phyloP scores from a whole-genome alignment of 2,113 vertebrate genomes.

The Seriola aureovittata region DNA sequence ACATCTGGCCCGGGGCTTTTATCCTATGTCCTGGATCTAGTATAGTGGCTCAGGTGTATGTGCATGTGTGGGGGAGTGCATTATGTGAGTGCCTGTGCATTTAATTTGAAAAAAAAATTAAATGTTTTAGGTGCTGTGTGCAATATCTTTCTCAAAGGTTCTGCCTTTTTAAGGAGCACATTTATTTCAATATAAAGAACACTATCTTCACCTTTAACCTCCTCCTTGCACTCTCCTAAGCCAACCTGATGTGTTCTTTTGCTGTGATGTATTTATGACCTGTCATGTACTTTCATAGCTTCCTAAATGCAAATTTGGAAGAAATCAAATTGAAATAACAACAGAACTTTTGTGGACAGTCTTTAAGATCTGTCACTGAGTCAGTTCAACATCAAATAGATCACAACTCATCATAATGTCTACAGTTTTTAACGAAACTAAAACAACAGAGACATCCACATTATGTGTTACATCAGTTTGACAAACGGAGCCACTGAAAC shows the following conservation, averaged over 20 bases:
- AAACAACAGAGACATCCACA: neutral
- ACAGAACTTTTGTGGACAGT: neutral
- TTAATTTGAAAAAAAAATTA: neutral
- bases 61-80: neutral
- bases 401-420: neutral
- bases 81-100: conserved; percentile 16
- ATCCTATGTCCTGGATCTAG: conserved; percentile 60
- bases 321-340: neutral
- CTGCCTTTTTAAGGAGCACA: conserved; percentile 4
- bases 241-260: neutral
- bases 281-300: neutral
- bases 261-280: neutral
- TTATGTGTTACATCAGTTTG: neutral
- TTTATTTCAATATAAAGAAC: too few species aligned
- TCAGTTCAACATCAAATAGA: neutral
- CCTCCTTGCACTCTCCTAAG: neutral
- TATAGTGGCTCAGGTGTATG: conserved; percentile 24
- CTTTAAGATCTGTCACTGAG: neutral
- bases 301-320: neutral
- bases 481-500: neutral
- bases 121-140: conserved; percentile 9
- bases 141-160: neutral
- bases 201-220: conserved; percentile 17
- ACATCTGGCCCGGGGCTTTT: conserved; percentile 59
- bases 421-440: neutral